Evolutionary conservation across 2,797 vertebrate species (phyloP).

Genomic region (Coreius guichenoti): DNA sequence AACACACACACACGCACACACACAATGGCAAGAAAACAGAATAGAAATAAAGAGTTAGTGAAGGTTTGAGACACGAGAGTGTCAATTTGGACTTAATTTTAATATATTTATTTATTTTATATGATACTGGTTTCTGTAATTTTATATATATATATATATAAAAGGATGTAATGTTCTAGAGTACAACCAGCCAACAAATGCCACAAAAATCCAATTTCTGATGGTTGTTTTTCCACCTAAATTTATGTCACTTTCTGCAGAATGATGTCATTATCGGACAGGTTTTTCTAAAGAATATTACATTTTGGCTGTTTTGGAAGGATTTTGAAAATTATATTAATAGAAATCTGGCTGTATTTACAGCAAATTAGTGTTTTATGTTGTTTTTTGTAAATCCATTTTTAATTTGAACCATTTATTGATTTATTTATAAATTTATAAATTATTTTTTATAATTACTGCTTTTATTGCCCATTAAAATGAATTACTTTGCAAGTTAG

Average conservation of each 20-base stretch:
- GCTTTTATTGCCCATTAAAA: too few relatives aligned
- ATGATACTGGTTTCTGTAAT: background rate
- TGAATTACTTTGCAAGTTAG: too few relatives aligned
- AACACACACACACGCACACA: background rate
- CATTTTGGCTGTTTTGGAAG: too few relatives aligned
- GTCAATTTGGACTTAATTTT: background rate
- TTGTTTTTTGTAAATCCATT: too few relatives aligned
- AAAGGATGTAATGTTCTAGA: background rate
- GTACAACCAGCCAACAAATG: background rate
- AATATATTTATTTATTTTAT: background rate
- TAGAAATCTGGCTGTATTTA: background rate
- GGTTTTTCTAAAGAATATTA: too few relatives aligned
- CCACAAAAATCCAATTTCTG: background rate
- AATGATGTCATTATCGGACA: background rate
- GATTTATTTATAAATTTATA: too few relatives aligned
- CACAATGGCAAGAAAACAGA: background rate
- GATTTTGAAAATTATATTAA: background rate
- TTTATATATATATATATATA: background rate
- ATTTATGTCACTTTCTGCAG: too few relatives aligned
- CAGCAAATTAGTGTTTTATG: too few relatives aligned
- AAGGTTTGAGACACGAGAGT: background rate
- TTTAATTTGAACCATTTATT: too few relatives aligned
- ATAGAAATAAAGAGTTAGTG: background rate
- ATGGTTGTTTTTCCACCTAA: background rate
- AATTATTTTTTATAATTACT: too few relatives aligned